Evolutionary conservation across 2,888 invertebrate genomes (phyloP), one percentile per base, ranked within the genome.

Genomic region (Malacosoma neustria): DNA sequence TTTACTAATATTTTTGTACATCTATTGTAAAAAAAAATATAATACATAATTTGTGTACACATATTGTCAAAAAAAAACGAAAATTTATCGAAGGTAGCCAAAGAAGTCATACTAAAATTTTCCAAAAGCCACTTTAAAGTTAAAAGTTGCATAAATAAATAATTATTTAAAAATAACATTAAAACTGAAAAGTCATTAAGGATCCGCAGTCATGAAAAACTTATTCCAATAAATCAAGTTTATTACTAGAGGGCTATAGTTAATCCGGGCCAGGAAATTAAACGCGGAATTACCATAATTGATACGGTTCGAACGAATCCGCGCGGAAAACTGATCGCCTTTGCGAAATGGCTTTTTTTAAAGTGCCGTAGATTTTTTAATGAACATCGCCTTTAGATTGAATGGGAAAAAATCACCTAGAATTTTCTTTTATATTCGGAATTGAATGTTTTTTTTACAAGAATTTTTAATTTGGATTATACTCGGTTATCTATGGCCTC

Each of bases 251-350:
- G 70, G 66, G 58, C 63, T 54, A 53, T 66, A 62, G 75, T 75
- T 81, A 84, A 82, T 82, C 77, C 69, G 65, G 54, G 48, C 48
- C 80, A 84, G 85, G 85, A 85, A 85, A 84, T 85, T 85, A 84
- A 85, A 80, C 68, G 60, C 49, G 65, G 74, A 68, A 82, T 85
- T 81, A 79, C 72, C 82, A 85, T 85, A 85, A 85, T 84, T 84
- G 84, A 84, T 84, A 80, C 80, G 75, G 66, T 72, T 75, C 65
- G 52, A 61, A 73, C 65, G 76, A 68, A 81, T 62, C 66, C 67
- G 72, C 49, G 77, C 68, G 70, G 80, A 82, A 80, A 82, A 80
- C 76, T 69, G 72, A 80, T 75, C 72, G 69, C 52, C 49, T 65
- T 67, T 61, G 59, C 58, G 61, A 64, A 51, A 50, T 54, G 56